A percentile compares a stretch with the other conserved stretches of the same genome.
These are phyloP conservation scores for Scotopteryx bipunctaria DNA, from an alignment of 2,888 invertebrate genomes.

Conservation along the genomic window DNA sequence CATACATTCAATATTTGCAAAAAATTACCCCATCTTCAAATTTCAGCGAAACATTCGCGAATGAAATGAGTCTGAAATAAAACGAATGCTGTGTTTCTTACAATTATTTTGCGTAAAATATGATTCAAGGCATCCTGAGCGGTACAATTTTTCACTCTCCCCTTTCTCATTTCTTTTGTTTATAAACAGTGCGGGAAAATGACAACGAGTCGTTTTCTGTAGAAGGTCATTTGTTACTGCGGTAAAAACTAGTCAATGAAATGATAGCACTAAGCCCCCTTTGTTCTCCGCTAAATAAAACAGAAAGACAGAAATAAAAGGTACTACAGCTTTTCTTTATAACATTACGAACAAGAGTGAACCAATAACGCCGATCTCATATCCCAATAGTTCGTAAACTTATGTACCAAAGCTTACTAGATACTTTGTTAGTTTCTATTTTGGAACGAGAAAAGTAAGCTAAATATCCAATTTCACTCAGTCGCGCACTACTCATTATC, in stretches of 20 bases:
- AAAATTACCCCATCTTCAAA: constrained; percentile 8
- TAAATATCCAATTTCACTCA: too few species aligned
- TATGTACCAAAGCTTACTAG: too few species aligned
- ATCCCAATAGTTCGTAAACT: too few species aligned
- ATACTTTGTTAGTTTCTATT: too few species aligned
- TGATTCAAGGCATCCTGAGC: constrained; percentile 38
- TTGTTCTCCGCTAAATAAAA: neutral
- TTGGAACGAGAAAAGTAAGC: too few species aligned
- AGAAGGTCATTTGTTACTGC: neutral
- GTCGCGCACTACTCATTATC: too few species aligned
- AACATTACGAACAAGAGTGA: too few species aligned
- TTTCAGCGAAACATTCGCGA: constrained; percentile 6
- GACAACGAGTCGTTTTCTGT: neutral
- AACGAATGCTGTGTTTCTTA: constrained; percentile 40
- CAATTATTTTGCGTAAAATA: constrained; percentile 50
- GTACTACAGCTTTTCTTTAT: too few species aligned
- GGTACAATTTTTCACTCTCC: constrained; percentile 46
- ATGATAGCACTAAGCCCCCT: neutral
- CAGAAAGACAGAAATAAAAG: too few species aligned
- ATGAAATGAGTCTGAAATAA: constrained; percentile 33
- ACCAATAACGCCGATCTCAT: too few species aligned
- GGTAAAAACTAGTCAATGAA: neutral
- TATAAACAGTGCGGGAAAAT: constrained; percentile 37
- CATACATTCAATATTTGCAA: constrained; percentile 1
- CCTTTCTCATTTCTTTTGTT: constrained; percentile 42